These are phyloP conservation scores for Istiophorus platypterus DNA, from an alignment of 2,113 vertebrate genomes.

Conservation along the genomic window DNA sequence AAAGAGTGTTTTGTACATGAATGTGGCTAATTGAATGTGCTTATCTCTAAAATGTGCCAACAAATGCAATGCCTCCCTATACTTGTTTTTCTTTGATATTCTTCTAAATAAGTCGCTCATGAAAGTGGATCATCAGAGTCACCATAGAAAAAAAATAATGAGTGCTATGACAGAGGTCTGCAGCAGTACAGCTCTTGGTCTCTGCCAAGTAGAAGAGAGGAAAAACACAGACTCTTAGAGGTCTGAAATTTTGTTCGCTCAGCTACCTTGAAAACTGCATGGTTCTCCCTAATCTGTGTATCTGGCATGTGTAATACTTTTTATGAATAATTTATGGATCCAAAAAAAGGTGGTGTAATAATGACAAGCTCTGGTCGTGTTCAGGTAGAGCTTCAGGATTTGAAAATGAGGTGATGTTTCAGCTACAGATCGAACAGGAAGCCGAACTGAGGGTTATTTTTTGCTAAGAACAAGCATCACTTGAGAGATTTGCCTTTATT, in stretches of 20 bases:
- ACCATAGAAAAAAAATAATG: constrained; percentile 25
- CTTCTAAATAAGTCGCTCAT: constrained; percentile 16
- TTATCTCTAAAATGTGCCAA: constrained; percentile 12
- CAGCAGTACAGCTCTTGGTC: constrained; percentile 35
- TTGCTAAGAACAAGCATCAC: neutral
- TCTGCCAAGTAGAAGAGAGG: constrained; percentile 55
- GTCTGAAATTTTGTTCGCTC: constrained; percentile 48
- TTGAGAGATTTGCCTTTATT: neutral
- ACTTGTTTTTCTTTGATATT: neutral
- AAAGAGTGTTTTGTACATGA: constrained; percentile 16
- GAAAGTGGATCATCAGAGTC: constrained; percentile 48
- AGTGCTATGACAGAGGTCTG: constrained; percentile 35
- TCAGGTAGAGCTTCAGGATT: constrained; percentile 24
- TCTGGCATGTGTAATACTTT: constrained; percentile 52
- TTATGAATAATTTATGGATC: constrained; percentile 66
- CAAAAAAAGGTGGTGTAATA: constrained; percentile 44
- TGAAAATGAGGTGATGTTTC: neutral
- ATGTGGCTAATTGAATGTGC: constrained; percentile 9
- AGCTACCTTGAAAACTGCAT: constrained; percentile 42
- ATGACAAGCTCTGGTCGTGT: constrained; percentile 24
- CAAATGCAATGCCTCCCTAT: constrained; percentile 11
- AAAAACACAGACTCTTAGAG: constrained; percentile 46
- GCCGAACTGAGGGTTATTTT: neutral
- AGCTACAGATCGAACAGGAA: neutral
- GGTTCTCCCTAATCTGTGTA: constrained; percentile 58